Conservation (phyloP, 1,140 invertebrate species). For the Pseudomyrmex dendroicus region DNA sequence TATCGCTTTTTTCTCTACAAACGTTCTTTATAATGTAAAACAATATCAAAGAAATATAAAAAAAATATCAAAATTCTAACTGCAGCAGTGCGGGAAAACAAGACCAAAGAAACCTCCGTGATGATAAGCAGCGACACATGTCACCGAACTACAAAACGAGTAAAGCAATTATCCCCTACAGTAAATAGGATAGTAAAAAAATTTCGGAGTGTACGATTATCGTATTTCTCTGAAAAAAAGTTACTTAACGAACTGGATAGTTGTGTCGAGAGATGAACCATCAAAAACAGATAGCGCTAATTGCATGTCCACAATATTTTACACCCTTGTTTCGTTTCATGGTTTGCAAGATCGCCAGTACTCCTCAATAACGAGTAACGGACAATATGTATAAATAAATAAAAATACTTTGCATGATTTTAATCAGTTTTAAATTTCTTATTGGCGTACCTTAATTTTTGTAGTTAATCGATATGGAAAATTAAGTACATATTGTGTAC, state of each 20-base stretch:
- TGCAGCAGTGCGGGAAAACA: too few relatives aligned
- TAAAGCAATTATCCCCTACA: slow-evolving; percentile 68
- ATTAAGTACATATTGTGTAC: neutral
- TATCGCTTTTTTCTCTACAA: too few relatives aligned
- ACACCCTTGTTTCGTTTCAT: slow-evolving; percentile 70
- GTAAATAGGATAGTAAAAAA: slow-evolving; percentile 53
- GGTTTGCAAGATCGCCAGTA: slow-evolving; percentile 66
- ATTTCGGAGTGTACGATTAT: slow-evolving; percentile 59
- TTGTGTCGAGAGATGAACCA: neutral
- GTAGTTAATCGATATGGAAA: neutral
- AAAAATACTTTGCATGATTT: slow-evolving; percentile 61
- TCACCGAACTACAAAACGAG: slow-evolving; percentile 73
- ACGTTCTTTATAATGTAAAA: too few relatives aligned
- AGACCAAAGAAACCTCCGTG: too few relatives aligned
- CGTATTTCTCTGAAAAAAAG: slow-evolving; percentile 44
- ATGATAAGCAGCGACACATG: slow-evolving; percentile 71
- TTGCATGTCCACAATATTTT: slow-evolving; percentile 65
- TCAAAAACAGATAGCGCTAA: slow-evolving; percentile 53
- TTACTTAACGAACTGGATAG: slow-evolving; percentile 15
- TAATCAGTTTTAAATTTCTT: neutral
- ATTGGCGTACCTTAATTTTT: neutral
- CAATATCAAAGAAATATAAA: too few relatives aligned
- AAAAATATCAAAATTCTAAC: too few relatives aligned
- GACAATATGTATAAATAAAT: slow-evolving; percentile 62
- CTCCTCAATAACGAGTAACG: slow-evolving; percentile 63